Conservation (phyloP, 2,113 vertebrate genomes). For the Tautogolabrus adspersus region DNA sequence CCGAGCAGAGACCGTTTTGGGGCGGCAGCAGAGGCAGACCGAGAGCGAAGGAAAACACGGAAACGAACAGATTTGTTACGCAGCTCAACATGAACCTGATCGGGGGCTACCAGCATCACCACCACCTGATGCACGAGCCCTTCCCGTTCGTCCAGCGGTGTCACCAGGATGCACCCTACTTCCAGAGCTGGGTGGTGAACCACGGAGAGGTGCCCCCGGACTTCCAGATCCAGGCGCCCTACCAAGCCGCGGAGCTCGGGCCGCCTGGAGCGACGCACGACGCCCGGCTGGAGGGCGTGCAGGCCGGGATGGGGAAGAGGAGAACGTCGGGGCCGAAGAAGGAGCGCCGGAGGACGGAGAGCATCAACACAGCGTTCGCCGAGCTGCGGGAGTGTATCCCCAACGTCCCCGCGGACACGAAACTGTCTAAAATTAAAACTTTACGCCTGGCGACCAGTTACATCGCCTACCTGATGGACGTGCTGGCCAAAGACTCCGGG, state of each 20-base stretch:
- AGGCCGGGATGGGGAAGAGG: constrained; percentile 86
- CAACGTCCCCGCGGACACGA: constrained; percentile 91
- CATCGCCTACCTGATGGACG: constrained; percentile 93
- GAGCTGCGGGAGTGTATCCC: constrained; percentile 92
- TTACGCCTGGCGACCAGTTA: constrained; percentile 91
- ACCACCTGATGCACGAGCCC: constrained; percentile 91
- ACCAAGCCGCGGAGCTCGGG: constrained; percentile 69
- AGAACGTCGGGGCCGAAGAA: constrained; percentile 90
- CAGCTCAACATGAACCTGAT: constrained; percentile 90
- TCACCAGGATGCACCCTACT: constrained; percentile 89
- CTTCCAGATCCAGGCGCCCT: constrained; percentile 84
- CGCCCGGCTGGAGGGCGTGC: constrained; percentile 85
- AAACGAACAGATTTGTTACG: neutral
- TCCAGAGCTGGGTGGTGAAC: constrained; percentile 92
- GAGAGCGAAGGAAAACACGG: constrained; percentile 13
- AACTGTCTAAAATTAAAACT: constrained; percentile 93
- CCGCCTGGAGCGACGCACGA: constrained; percentile 80
- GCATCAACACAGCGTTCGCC: constrained; percentile 92
- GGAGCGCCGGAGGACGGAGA: constrained; percentile 92
- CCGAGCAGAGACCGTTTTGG: constrained; percentile 42
- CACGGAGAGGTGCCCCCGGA: constrained; percentile 87
- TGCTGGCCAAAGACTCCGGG: constrained; percentile 92
- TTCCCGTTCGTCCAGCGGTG: constrained; percentile 92
- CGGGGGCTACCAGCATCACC: constrained; percentile 90
- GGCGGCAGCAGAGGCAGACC: constrained; percentile 29